Conservation (phyloP, 2,797 vertebrate genomes). For the Rhinichthys osculus region DNA sequence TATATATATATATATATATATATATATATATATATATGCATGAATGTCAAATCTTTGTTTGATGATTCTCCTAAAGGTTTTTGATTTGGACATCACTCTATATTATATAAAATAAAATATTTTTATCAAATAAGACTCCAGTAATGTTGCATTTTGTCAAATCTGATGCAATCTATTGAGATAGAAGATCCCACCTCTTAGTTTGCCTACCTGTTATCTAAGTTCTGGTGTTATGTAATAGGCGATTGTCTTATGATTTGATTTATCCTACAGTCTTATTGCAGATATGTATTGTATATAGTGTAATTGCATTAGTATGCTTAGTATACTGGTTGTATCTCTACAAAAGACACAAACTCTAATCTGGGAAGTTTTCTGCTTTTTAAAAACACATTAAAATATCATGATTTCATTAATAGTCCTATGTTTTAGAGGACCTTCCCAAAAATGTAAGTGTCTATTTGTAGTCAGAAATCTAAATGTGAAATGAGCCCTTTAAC, state of each 20-base stretch:
- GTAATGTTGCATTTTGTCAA: neutral
- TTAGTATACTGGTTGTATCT: neutral
- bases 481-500: constrained; percentile 16
- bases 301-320: neutral
- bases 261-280: neutral
- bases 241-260: neutral
- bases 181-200: neutral
- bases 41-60: neutral
- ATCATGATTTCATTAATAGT: neutral
- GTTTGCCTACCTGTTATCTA: constrained; percentile 33
- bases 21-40: neutral
- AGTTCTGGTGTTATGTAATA: constrained; percentile 10
- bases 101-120: too few relatives aligned
- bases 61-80: neutral
- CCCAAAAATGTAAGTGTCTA: neutral
- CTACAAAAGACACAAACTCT: neutral
- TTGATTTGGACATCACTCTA: neutral
- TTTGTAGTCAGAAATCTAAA: constrained; percentile 16
- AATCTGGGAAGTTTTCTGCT: neutral
- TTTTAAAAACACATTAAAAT: neutral
- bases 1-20: neutral
- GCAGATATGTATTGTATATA: neutral
- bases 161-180: neutral
- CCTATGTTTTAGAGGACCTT: neutral
- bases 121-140: neutral